Base-by-base conservation (phyloP, 1,140 invertebrate genomes). In the Caenorhabditis tropicalis region DNA sequence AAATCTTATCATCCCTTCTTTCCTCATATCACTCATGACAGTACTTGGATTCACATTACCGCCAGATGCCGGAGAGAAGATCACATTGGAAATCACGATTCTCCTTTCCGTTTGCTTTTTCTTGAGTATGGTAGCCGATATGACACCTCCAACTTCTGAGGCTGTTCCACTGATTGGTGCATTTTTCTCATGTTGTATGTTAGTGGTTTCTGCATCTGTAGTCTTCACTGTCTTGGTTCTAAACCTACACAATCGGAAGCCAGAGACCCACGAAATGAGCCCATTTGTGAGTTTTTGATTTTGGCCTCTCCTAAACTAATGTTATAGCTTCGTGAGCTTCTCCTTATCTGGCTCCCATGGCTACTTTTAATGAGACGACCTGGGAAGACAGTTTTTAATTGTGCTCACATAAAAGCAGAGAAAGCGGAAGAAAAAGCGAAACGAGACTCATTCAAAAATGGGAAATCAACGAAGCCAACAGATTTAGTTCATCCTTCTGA, bases 111-210 rank as follows among this genome's bases (percentile, higher is more conserved):
- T 93, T 74, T 92, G 92, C 85, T 92, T 93, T 70, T 93, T 92
- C 88, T 86, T 92, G 15, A 86, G 91, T 49, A 90, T 93, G 43
- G 91, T 93, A 16, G 91, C 92, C 29, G 92, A 93, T 58, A 95
- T 96, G 92, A 96, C 97, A 92, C 97, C 96, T 92, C 95, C 96
- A 93, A 97, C 96, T 91, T 98, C 96, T 92, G 96, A 98, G 92
- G 96, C 96, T 91, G 95, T 98, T 92, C 96, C 96, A 91, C 94
- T 98, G 91, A 95, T 98, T 95, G 96, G 96, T 49, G 98, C 97
- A 86, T 99, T 99, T 93, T 99, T 99, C 94, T 98, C 98, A 93
- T 98, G 96, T 93, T 99, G 99, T 93, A 99, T 99, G 98, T 96
- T 99, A 92, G 98, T 99, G 95, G 97, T 98, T 92, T 96, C 97